A percentile compares a stretch with the other conserved stretches of the same genome.
These are phyloP conservation scores for cat (Felis catus) DNA, from an alignment of 2,113 vertebrate genomes.

Conservation along the genomic window F.catus_Fca126_mat1.0 CM031419.1:127238501-127239000, in stretches of 20 bases:
- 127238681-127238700: conserved; percentile 12
- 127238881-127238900: no score
- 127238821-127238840: no score
- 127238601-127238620: conserved; percentile 34
- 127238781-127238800: no score
- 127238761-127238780: no score
- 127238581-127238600: not conserved
- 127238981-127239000: conserved; percentile 1
- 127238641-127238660: not conserved
- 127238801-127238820: no score
- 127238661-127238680: not conserved
- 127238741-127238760: no score
- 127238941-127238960: not conserved
- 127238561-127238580: not conserved
- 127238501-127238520: not conserved
- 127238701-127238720: not conserved
- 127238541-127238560: conserved; percentile 46
- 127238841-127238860: no score
- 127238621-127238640: not conserved
- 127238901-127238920: no score
- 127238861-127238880: no score
- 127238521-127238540: not conserved
- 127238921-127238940: no score
- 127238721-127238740: no score
- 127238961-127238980: no score